Conservation (phyloP, 2,113 vertebrate species). For the Platycercus adscitus region DNA sequence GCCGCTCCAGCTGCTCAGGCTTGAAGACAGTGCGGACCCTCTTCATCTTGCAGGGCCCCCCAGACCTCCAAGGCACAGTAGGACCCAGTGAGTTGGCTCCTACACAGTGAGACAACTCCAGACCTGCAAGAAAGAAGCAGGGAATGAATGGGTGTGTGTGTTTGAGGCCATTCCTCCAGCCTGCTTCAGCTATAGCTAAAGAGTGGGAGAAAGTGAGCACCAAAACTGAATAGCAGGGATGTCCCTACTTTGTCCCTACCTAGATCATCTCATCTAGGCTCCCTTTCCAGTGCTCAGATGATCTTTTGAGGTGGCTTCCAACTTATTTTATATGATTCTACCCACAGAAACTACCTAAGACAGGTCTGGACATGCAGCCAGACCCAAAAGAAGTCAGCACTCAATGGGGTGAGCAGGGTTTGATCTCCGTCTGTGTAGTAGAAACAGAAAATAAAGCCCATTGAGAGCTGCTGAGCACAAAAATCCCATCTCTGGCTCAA, state of each 20-base stretch:
- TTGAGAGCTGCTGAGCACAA: neutral
- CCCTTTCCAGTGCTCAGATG: neutral
- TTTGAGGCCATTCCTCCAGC: neutral
- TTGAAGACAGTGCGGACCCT: constrained; percentile 79
- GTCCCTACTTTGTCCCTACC: neutral
- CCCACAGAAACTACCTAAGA: neutral
- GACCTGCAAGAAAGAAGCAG: constrained; percentile 31
- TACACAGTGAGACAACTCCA: constrained; percentile 43
- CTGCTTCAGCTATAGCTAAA: neutral
- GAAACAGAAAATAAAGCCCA: neutral
- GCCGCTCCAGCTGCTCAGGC: constrained; percentile 77
- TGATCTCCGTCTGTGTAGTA: neutral
- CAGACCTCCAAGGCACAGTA: neutral
- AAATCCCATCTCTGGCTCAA: neutral
- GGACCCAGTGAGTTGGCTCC: neutral
- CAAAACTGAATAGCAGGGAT: neutral
- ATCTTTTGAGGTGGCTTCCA: neutral
- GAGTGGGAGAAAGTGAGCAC: neutral
- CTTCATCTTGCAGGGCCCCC: constrained; percentile 69
- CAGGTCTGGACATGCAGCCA: neutral
- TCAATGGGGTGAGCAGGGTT: neutral
- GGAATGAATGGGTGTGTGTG: neutral
- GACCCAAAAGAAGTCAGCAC: neutral
- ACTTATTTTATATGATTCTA: neutral
- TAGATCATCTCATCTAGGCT: neutral